phyloP scores from a whole-genome alignment of 92 coral and sea anemone genomes.

The Epizoanthus stellaris region DNA sequence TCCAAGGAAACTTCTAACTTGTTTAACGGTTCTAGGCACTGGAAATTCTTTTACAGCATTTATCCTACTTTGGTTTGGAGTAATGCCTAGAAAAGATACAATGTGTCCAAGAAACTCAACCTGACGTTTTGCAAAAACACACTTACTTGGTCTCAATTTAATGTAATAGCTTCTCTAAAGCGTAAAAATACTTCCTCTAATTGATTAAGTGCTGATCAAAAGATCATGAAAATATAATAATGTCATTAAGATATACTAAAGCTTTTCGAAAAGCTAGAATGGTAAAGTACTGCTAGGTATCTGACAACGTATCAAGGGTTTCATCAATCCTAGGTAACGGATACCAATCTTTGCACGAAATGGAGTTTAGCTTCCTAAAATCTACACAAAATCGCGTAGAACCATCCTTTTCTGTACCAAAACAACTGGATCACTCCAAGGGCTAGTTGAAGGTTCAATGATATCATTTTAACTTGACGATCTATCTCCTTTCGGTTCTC shows the following conservation, averaged over 20 bases:
- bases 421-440: too few species aligned
- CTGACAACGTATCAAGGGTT: conserved; percentile 54
- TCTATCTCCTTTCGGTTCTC: too few species aligned
- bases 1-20: conserved; percentile 63
- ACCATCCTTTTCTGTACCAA: too few species aligned
- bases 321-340: conserved; percentile 65
- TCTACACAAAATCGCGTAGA: too few species aligned
- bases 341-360: not conserved
- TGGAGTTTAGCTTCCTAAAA: too few species aligned
- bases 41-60: conserved; percentile 59
- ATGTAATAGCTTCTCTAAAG: conserved; percentile 61
- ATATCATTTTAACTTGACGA: too few species aligned
- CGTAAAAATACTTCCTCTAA: conserved; percentile 53
- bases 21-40: conserved; percentile 54
- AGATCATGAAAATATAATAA: conserved; percentile 44
- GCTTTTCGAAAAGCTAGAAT: conserved; percentile 55
- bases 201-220: conserved; percentile 53
- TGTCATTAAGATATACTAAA: conserved; percentile 64
- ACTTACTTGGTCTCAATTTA: conserved; percentile 64
- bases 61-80: conserved; percentile 63
- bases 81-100: conserved; percentile 51
- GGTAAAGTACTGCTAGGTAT: conserved; percentile 49
- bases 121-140: conserved; percentile 63
- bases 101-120: conserved; percentile 30
- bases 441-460: too few species aligned